Conservation (phyloP, 2,797 vertebrate genomes). For the Alfaro cultratus region DNA sequence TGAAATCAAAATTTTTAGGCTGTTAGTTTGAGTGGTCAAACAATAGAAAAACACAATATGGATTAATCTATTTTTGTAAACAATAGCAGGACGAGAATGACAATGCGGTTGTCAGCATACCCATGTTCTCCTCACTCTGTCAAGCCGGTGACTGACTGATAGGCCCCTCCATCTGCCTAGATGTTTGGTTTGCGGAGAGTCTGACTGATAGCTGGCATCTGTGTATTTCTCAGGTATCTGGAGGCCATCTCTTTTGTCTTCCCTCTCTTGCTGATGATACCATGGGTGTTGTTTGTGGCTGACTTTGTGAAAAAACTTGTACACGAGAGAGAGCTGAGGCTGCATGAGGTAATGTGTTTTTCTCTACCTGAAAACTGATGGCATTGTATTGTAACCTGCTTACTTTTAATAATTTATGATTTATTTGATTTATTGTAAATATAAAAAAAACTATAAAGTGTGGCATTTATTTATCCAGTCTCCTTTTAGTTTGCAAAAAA, state of each 20-base stretch:
- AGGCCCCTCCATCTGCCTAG: slow-evolving; percentile 35
- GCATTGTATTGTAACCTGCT: not conserved
- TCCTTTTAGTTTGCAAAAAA: not conserved
- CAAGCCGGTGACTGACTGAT: slow-evolving; percentile 33
- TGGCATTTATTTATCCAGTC: not conserved
- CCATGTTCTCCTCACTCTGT: slow-evolving; percentile 22
- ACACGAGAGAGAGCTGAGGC: slow-evolving; percentile 93
- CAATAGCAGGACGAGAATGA: slow-evolving; percentile 29
- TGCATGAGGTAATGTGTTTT: slow-evolving; percentile 88
- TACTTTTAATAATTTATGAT: not conserved
- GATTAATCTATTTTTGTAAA: slow-evolving; percentile 48
- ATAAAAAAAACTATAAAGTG: not conserved
- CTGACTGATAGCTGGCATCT: slow-evolving; percentile 60
- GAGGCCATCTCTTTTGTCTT: slow-evolving; percentile 92
- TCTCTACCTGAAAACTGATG: slow-evolving; percentile 1
- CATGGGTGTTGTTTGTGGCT: slow-evolving; percentile 95
- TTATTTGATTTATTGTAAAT: slow-evolving; percentile 13
- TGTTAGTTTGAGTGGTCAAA: slow-evolving; percentile 22
- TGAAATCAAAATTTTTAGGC: slow-evolving; percentile 20
- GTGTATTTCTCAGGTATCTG: slow-evolving; percentile 86
- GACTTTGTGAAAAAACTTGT: slow-evolving; percentile 97
- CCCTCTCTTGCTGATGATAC: slow-evolving; percentile 92
- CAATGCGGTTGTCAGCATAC: slow-evolving; percentile 30
- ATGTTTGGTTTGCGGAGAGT: slow-evolving; percentile 33
- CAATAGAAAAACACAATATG: slow-evolving; percentile 1